Conservation (phyloP, 2,113 vertebrate genomes). For the Elachura formosa region DNA sequence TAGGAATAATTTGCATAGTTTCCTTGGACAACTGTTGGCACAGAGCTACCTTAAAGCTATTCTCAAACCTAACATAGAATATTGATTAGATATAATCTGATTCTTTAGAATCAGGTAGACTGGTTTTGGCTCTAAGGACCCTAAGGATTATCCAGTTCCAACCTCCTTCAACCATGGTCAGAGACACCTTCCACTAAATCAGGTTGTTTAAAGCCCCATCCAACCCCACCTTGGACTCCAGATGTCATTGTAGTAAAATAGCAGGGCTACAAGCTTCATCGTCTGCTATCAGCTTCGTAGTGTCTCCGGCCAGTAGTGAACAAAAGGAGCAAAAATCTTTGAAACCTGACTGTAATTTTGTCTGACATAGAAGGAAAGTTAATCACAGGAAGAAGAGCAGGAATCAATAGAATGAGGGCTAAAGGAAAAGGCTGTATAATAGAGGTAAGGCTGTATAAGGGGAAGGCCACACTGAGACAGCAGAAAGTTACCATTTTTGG, state of each 20-base stretch:
- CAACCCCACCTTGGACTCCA: background rate
- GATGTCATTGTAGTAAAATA: background rate
- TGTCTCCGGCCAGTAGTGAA: background rate
- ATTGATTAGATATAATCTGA: background rate
- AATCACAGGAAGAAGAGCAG: background rate
- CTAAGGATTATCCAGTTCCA: background rate
- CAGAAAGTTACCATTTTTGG: background rate
- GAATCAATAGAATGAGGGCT: background rate
- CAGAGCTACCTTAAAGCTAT: background rate
- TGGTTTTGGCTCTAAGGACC: background rate
- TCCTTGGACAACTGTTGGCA: background rate
- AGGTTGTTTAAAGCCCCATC: background rate
- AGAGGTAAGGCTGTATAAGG: background rate
- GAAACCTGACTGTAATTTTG: background rate
- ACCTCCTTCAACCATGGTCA: fast-evolving
- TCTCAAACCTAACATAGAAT: background rate
- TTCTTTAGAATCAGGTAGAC: background rate
- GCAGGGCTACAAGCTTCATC: background rate
- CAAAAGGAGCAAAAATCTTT: background rate
- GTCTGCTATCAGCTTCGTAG: background rate
- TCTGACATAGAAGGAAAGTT: background rate
- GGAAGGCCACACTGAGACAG: background rate
- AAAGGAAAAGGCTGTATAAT: background rate
- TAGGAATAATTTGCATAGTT: background rate
- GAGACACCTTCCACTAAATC: background rate